Percentiles rank a stretch among this genome's conserved stretches.
These are phyloP conservation scores for Octopus bimaculoides DNA, from an alignment of 1,140 invertebrate species.

Conservation along the genomic window DNA sequence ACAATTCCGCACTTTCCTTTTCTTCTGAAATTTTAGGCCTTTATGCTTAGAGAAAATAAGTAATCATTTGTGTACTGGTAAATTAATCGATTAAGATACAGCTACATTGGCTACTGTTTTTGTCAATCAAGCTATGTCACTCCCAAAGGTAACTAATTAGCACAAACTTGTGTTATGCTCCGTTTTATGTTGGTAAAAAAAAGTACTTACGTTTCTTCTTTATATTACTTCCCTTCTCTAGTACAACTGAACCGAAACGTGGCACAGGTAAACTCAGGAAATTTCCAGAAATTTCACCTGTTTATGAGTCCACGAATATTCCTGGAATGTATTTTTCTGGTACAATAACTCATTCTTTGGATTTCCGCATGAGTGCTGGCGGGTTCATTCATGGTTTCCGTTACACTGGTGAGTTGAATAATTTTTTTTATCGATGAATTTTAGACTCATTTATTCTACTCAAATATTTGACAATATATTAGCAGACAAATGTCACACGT, in stretches of 20 bases:
- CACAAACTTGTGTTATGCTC: too few species aligned
- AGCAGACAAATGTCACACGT: too few species aligned
- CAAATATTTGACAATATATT: too few species aligned
- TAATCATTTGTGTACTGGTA: too few species aligned
- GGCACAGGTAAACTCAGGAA: slow-evolving; percentile 42
- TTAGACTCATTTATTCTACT: not conserved
- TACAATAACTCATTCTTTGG: slow-evolving; percentile 56
- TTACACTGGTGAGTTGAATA: slow-evolving; percentile 55
- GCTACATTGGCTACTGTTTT: too few species aligned
- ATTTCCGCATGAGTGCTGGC: slow-evolving; percentile 59
- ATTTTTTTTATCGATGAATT: not conserved
- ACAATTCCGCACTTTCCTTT: too few species aligned
- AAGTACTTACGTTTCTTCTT: not conserved
- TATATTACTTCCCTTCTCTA: not conserved
- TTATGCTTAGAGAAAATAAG: too few species aligned
- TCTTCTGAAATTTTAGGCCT: too few species aligned
- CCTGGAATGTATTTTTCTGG: slow-evolving; percentile 57
- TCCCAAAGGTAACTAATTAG: too few species aligned
- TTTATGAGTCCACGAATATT: slow-evolving; percentile 53
- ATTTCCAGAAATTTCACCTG: slow-evolving; percentile 53
- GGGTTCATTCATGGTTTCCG: slow-evolving; percentile 62
- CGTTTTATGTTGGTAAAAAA: too few species aligned
- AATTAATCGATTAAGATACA: too few species aligned
- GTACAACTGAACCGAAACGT: not conserved
- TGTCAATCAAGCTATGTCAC: too few species aligned